Base-by-base conservation (phyloP, 2,797 vertebrate species). In the Psittacula echo region DNA sequence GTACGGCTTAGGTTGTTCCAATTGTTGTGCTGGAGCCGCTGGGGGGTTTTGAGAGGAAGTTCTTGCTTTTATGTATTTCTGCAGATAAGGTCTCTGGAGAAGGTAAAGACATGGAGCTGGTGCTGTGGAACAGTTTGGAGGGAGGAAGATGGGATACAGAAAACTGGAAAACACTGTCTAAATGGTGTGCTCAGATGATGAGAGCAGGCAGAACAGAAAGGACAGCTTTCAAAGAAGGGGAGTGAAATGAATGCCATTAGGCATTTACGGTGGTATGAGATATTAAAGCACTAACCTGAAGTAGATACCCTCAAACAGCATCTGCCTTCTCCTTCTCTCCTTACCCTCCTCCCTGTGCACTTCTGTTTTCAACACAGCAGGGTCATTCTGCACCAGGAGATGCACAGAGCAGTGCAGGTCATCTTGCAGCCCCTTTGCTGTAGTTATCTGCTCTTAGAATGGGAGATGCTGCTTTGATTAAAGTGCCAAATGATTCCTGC, bases 401-500 rank as follows among this genome's bases (percentile, higher is more conserved):
- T 7, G 39, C 6, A 7, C 34, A 9, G 47, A 24, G 56, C 79
- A 51, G 79, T 32, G 42, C 90, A 73, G 85, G 71, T 56, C 92
- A 70, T 2, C 56, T 9, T 44, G 86, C 83, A 65, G 75, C 86
- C 81, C 74, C 48, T 53, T 13, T 32, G 51, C 92, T n/a, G 7
- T 7, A 39, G 61, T 53, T 93, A 81, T 90, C 75, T 70, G 50
- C 41, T 82, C 78, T 79, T 76, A 77, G 74, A 87, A 47, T 45
- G 45, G 90, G 85, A 87, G 91, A 93, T 80, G 85, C 65, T 65
- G 93, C 92, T 85, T 44, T 96, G 92, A 97, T 97, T 95, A 91
- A 96, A 97, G 95, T 97, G 96, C 96, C 96, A 97, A 97, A 91
- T 79, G 88, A 67, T 50, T 91, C 83, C 60, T 71, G 17, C 96